A percentile compares a stretch with the other conserved stretches of the same genome.
These are phyloP conservation scores for Synanthedon andrenaeformis DNA, from an alignment of 2,888 invertebrate genomes.

Conservation along the genomic window DNA sequence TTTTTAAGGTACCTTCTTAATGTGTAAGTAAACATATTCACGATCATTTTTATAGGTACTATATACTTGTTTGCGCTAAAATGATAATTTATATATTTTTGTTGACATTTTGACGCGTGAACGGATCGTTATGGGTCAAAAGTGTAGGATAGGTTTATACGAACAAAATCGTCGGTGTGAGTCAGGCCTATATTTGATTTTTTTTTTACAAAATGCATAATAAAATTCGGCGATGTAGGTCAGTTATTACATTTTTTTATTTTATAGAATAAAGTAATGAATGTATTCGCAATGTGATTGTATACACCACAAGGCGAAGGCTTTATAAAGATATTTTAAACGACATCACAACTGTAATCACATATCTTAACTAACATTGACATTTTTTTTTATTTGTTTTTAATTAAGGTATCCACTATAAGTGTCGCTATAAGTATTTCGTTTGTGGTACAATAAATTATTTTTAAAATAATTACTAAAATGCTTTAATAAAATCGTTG, in stretches of 20 bases:
- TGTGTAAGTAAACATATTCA: constrained; percentile 12
- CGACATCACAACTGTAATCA: constrained; percentile 26
- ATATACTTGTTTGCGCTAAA: constrained; percentile 35
- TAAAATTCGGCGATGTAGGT: too few species aligned
- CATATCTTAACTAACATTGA: constrained; percentile 17
- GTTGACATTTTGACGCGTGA: constrained; percentile 27
- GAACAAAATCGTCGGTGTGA: too few species aligned
- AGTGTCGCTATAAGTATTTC: constrained; percentile 47
- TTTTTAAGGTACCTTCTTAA: constrained; percentile 25
- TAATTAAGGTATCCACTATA: constrained; percentile 29
- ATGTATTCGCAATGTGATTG: not conserved
- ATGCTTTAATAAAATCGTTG: constrained; percentile 26
- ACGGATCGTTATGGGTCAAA: too few species aligned
- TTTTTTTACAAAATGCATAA: too few species aligned
- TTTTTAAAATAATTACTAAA: constrained; percentile 48
- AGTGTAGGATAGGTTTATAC: too few species aligned
- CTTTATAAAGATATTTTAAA: constrained; percentile 6
- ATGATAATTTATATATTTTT: constrained; percentile 39
- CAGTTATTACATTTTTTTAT: too few species aligned
- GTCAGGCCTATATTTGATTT: too few species aligned
- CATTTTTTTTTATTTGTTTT: constrained; percentile 10
- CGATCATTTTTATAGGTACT: constrained; percentile 1
- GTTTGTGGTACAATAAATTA: constrained; percentile 57
- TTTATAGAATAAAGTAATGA: too few species aligned
- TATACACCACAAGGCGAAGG: not conserved